Conservation (phyloP, 2,888 invertebrate species). For the Fragum fragum region DNA sequence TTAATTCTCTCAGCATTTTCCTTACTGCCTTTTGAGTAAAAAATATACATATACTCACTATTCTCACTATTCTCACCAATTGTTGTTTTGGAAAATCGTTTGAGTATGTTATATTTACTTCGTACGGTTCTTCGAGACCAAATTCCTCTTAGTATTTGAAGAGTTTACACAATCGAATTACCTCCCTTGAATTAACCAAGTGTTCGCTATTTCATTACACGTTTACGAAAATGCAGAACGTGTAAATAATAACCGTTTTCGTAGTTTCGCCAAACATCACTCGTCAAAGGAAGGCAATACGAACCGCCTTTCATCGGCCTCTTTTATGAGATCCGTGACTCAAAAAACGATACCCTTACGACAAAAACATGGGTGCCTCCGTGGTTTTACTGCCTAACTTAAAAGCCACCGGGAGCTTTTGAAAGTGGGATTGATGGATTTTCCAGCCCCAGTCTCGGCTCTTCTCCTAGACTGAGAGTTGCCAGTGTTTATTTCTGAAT, state of each 20-base stretch:
- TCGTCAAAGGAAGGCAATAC: slow-evolving; percentile 24
- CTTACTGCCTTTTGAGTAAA: no score
- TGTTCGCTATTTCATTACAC: slow-evolving; percentile 29
- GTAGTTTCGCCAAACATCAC: slow-evolving; percentile 33
- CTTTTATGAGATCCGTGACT: slow-evolving; percentile 29
- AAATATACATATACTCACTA: no score
- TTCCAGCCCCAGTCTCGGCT: background rate
- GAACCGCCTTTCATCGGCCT: slow-evolving; percentile 19
- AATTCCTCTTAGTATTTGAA: no score
- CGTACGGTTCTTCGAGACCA: no score
- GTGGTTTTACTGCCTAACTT: slow-evolving; percentile 25
- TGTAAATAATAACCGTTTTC: slow-evolving; percentile 31
- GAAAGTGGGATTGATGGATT: slow-evolving; percentile 11
- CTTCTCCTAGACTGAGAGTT: background rate
- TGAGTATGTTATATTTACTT: no score
- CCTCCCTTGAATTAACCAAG: slow-evolving; percentile 5
- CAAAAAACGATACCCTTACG: slow-evolving; percentile 18
- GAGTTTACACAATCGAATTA: no score
- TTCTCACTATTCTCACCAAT: no score
- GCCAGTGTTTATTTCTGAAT: no score
- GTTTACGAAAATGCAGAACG: slow-evolving; percentile 31
- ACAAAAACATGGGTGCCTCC: slow-evolving; percentile 23
- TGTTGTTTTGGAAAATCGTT: no score
- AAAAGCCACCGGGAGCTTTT: slow-evolving; percentile 19
- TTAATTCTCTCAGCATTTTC: no score